Evolutionary conservation across 2,888 invertebrate genomes (phyloP), one percentile per base, ranked within the genome.

Genomic region (Epirrhoe tristata): DNA sequence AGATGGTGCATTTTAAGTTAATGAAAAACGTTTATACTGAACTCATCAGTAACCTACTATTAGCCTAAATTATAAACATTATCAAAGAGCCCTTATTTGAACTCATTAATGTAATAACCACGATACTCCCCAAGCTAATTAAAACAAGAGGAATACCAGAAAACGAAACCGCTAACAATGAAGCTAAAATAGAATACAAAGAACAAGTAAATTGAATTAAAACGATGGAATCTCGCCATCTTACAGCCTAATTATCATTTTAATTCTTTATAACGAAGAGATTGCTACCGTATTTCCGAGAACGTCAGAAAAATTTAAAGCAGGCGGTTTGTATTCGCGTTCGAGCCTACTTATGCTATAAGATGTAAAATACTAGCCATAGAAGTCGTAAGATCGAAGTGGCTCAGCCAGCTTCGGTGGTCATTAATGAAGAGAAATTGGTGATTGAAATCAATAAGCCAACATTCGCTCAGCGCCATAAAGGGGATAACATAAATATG

Each of bases 171-270:
- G 66, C 70, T 69, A 76, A 75, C 75, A 77, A 67, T 73, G 75
- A 75, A 74, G 69, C 78, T 78, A 74, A 75, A 75, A 78, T 72
- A 70, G 70, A 70, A 73, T 66, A 69, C 71, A 74, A 74, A 72
- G 74, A 77, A 77, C 76, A 77, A 76, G 73, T 61, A 73, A 72
- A 74, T 74, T 73, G 78, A 81, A 80, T 80, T 74, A 74, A 75
- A 73, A 76, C 75, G 75, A 74, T 74, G 81, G 80, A 80, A 84
- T 84, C 81, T 77, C 71, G 73, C 74, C 76, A 77, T 79, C 74
- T 75, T 78, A 77, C 79, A 70, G 77, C 74, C 80, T 85, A 84
- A 89, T 89, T 88, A 88, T 82, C 83, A 88, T 86, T 76, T 85
- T 85, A 88, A 89, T 87, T 85, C 77, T 72, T 81, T 73, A 76